Base-by-base conservation (phyloP, 2,113 vertebrate species). In the Nerophis lumbriciformis region DNA sequence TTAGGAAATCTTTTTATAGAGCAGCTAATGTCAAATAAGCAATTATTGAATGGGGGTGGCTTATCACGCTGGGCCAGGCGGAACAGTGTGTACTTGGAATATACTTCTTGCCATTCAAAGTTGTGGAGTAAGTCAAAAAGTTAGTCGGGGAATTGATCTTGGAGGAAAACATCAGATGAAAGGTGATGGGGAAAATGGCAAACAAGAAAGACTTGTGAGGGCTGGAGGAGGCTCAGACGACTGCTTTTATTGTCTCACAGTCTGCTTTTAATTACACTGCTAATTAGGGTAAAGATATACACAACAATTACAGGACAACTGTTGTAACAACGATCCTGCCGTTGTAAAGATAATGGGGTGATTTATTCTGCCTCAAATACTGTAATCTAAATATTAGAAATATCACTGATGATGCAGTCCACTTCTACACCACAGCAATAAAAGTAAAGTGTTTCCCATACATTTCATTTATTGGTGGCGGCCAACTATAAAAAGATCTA, bases 11-110 rank as follows among this genome's bases (percentile, higher is more conserved):
- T 81, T 84, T 86, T 85, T 79, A 79, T 84, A 80, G 83, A 73
- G 71, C 68, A 73, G 80, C 84, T 79, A 76, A 77, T 82, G 83
- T 84, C 77, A 79, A 85, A 82, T 87, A 85, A 88, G 83, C 77
- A 87, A 88, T 83, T 84, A 82, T 82, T 79, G 81, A 83, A 75
- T 68, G 65, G 69, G 72, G 63, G 60, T 21, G 15, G 74, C 83
- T 88, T 82, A 88, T 86, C 84, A 78, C 76, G 66, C 63, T 53
- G 77, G 71, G 82, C 76, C 83, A 85, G 83, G 73, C 70, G 19
- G 79, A 74, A 66, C 69, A 72, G 75, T 49, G 61, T 69, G 74
- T 61, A 76, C 78, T 71, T 12, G 53, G 61, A 61, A 63, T 71
- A 75, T 73, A 71, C 78, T 81, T 69, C 5, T 66, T 49, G 56